Conservation (phyloP, 2,888 invertebrate species). For the Alviniconcha strummeri region DNA sequence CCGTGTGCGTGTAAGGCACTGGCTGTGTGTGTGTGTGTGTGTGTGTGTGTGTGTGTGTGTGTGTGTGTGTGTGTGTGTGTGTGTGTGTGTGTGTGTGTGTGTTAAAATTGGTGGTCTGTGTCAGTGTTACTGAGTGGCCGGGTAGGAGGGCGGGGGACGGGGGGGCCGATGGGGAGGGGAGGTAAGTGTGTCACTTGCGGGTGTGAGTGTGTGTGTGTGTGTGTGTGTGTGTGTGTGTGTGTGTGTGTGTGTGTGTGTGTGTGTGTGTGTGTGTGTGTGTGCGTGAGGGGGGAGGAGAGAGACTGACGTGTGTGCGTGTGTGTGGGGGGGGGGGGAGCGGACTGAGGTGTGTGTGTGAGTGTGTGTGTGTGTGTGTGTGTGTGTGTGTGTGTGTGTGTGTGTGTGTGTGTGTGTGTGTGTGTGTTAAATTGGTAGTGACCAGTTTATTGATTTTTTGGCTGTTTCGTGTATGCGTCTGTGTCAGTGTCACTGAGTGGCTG, state of each 20-base stretch:
- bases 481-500: background rate
- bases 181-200: background rate
- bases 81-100: slow-evolving; percentile 2
- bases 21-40: background rate
- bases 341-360: background rate
- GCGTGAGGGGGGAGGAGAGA: too few species aligned
- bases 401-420: slow-evolving; percentile 8
- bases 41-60: slow-evolving; percentile 7
- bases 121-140: too few species aligned
- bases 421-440: background rate
- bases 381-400: slow-evolving; percentile 4
- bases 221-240: slow-evolving; percentile 2
- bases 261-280: slow-evolving; percentile 1
- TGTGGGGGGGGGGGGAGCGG: too few species aligned
- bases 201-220: background rate
- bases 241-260: background rate
- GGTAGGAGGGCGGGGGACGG: too few species aligned
- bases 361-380: background rate
- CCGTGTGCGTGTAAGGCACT: background rate
- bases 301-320: too few species aligned
- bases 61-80: slow-evolving; percentile 4
- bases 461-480: background rate
- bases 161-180: too few species aligned
- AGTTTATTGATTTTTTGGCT: background rate
- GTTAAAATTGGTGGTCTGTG: background rate